Base-by-base conservation (phyloP, 1,140 invertebrate species). In the Teleopsis dalmanni region DNA sequence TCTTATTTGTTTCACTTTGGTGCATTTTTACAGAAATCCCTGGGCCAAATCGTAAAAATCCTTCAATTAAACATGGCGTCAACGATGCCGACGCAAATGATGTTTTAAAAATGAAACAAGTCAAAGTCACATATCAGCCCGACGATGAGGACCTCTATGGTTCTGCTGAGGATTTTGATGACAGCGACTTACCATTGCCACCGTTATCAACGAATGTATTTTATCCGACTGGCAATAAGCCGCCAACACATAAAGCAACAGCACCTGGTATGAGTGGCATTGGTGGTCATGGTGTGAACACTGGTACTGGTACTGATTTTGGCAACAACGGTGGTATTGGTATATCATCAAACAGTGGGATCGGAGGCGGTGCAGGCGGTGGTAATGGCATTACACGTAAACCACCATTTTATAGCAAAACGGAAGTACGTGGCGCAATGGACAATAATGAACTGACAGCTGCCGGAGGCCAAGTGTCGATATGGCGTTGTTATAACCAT, bases 21-120 rank as follows among this genome's bases (percentile, higher is more conserved):
- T n/a, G n/a, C n/a, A n/a, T 52, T 6, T 35, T 54, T 57, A 25
- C 59, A 78, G 76, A 78, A 69, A 78, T 78, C 50, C 75, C 75
- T 29, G 76, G 75, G 40, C 75, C 75, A 47, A 76, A 73, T 50
- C 62, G 70, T 55, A 65, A 67, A 65, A 65, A 54, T 55, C 56
- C 59, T 25, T 49, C 57, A 46, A 58, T 55, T 45, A 55, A 62
- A 42, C 55, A 67, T 51, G 54, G 57, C 52, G 34, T 22, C 21
- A 44, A 46, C 47, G 67, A 66, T 49, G 56, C 59, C 52, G 67
- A 70, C 57, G 59, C 65, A 56, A 70, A 70, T 59, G 68, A 70
- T 56, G 65, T 70, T 55, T 57, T 70, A 54, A 70, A 70, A 55
- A 57, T 62, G 56, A 70, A 70, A 60, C 66, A 65, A 60, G 60